Percentiles rank a stretch among this genome's conserved stretches.
These are phyloP conservation scores for Poeciliopsis infans DNA, from an alignment of 2,797 vertebrate genomes.

Conservation along the genomic window DNA sequence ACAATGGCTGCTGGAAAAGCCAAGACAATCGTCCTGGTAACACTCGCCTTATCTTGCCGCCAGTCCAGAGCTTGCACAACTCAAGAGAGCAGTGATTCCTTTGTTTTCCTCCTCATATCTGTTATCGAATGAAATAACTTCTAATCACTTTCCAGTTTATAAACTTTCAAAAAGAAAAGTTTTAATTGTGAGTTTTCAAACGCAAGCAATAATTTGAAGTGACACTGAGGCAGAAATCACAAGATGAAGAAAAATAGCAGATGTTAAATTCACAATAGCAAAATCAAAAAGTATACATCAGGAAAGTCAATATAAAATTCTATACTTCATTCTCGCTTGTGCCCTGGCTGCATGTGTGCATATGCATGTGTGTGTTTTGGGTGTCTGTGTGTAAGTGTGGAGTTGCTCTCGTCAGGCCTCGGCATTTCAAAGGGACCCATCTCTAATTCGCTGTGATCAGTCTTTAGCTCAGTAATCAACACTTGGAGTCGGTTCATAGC, in stretches of 20 bases:
- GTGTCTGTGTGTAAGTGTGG: not conserved
- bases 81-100: not conserved
- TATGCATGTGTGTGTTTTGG: too few species aligned
- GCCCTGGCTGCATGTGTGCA: not conserved
- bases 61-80: not conserved
- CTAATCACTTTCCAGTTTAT: not conserved
- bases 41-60: not conserved
- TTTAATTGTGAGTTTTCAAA: not conserved
- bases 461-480: conserved; percentile 72
- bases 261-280: conserved; percentile 1
- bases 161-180: conserved; percentile 1
- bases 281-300: not conserved
- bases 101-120: not conserved
- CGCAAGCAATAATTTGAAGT: not conserved
- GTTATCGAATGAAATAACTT: not conserved
- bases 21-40: too few species aligned
- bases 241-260: conserved; percentile 3
- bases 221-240: not conserved
- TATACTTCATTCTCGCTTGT: not conserved
- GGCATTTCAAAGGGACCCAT: conserved; percentile 31
- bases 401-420: conserved; percentile 2
- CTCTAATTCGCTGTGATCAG: conserved; percentile 67
- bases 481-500: conserved; percentile 50
- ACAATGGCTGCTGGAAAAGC: too few species aligned
- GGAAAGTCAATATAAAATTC: not conserved